Base-by-base conservation (phyloP, 2,888 invertebrate species). In the Oxystoma pomonae region DNA sequence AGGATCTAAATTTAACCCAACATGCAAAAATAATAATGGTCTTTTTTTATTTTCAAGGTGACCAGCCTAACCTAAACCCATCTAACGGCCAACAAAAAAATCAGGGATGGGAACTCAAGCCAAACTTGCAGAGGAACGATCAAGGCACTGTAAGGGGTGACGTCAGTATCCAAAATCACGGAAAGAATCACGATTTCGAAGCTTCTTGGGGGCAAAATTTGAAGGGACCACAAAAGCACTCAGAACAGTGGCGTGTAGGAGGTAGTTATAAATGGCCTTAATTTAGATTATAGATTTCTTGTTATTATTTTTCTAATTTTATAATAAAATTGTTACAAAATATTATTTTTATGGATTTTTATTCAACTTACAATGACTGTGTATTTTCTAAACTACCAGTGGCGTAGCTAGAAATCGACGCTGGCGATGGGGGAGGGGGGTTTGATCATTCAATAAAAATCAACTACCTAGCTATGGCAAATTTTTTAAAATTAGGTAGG, bases 191-290 rank as follows among this genome's bases (percentile, higher is more conserved):
- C 18, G 68, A 69, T 50, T 53, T 69, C 19, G 61, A 66, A 52
- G 69, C 68, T 50, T 65, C 64, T 16, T 69, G 59, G 58, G 66
- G 60, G 16, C 64, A 69, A 16, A 63, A 58, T 21, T 53, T 68
- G 5, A 62, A 67, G 21, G 69, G 69, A 19, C 69, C 69, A 16
- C 55, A 64, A 9, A 68, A 63, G 61, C 65, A 65, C 53, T 67
- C 67, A 16, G 67, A 63, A 57, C 65, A 66, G 1, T 69, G 69
- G 69, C 64, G 67, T 50, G 68, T 65, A 51, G 69, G 69, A 9
- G 69, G 69, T 9, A 65, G 62, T 18, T 52, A 52, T 19, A 63
- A 58, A 51, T 69, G 65, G 63, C n/a, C n/a, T n/a, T n/a, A n/a
- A n/a, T n/a, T n/a, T n/a, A n/a, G n/a, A n/a, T n/a, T n/a, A n/a